phyloP scores from a whole-genome alignment of 2,113 vertebrate genomes.

The Plecotus auritus region DNA sequence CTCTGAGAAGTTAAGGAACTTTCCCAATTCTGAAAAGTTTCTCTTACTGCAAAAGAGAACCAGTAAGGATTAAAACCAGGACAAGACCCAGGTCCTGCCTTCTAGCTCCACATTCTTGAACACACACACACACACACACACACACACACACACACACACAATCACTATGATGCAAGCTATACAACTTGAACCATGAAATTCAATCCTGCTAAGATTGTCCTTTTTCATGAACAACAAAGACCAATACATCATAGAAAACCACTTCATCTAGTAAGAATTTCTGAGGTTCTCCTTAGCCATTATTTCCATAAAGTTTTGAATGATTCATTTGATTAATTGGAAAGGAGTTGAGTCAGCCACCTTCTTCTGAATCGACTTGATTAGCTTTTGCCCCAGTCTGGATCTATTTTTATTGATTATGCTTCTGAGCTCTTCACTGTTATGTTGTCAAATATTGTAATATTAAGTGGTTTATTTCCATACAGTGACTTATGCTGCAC shows the following conservation, averaged over 20 bases:
- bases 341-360: constrained; percentile 17
- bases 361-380: background rate
- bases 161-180: background rate
- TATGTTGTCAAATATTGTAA: constrained; percentile 49
- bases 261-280: background rate
- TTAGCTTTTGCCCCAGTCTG: constrained; percentile 26
- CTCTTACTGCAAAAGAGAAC: background rate
- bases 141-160: no score
- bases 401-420: constrained; percentile 67
- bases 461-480: constrained; percentile 33
- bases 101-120: background rate
- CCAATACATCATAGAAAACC: background rate
- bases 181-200: background rate
- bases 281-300: background rate
- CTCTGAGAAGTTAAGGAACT: background rate
- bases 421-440: constrained; percentile 22
- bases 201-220: background rate
- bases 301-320: background rate
- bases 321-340: constrained; percentile 55
- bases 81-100: background rate
- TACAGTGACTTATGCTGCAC: background rate
- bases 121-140: no score
- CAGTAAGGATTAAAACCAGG: background rate
- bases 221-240: background rate
- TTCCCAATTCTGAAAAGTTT: background rate